phyloP scores from a whole-genome alignment of 2,888 invertebrate genomes.

The Mesopsocus fuscifrons region DNA sequence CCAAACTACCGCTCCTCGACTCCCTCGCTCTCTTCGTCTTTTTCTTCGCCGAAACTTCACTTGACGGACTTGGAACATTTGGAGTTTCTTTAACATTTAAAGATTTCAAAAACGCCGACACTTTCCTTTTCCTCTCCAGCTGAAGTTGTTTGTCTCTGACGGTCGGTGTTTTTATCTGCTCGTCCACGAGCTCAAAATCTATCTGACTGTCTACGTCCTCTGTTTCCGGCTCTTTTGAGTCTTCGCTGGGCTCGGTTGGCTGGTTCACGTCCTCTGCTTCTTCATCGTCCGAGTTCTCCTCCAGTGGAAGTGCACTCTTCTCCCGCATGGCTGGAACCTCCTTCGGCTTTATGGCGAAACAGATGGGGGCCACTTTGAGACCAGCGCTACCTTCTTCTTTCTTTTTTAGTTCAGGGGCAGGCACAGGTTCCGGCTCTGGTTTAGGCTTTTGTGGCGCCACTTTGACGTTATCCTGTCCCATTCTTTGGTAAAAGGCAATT shows the following conservation, averaged over 20 bases:
- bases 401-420: neutral
- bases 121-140: slow-evolving; percentile 56
- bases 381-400: neutral
- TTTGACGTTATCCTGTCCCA: slow-evolving; percentile 17
- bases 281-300: slow-evolving; percentile 24
- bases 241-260: slow-evolving; percentile 18
- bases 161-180: slow-evolving; percentile 20
- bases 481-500: slow-evolving; percentile 28
- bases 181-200: neutral
- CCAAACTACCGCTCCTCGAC: no score
- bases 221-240: slow-evolving; percentile 22
- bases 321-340: slow-evolving; percentile 41
- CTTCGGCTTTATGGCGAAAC: slow-evolving; percentile 69
- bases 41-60: no score
- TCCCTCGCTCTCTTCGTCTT: no score
- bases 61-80: slow-evolving; percentile 11
- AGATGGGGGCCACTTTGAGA: slow-evolving; percentile 40
- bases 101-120: slow-evolving; percentile 56
- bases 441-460: slow-evolving; percentile 22
- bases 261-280: slow-evolving; percentile 3
- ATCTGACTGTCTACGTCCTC: slow-evolving; percentile 19
- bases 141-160: slow-evolving; percentile 43
- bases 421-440: neutral
- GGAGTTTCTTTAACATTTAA: slow-evolving; percentile 18
- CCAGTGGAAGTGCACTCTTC: slow-evolving; percentile 52